A percentile compares a stretch with the other conserved stretches of the same genome.
These are phyloP conservation scores for Parascotia fuliginaria DNA, from an alignment of 2,888 invertebrate genomes.

Conservation along the genomic window DNA sequence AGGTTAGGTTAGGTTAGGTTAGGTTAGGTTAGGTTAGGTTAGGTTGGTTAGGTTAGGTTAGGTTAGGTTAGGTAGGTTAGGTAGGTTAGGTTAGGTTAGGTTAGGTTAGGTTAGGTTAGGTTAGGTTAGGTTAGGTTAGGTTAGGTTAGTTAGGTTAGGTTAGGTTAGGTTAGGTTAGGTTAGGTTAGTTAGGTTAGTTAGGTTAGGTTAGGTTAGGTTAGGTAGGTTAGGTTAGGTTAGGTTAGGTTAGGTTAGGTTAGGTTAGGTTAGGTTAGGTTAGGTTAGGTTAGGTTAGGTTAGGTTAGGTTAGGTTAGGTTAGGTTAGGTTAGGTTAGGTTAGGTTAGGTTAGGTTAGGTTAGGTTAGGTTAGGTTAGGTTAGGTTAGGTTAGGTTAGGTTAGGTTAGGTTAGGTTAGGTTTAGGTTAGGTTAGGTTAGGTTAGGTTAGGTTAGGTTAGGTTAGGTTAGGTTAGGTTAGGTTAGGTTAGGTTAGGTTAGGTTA, in stretches of 20 bases:
- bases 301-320: conserved; percentile 7
- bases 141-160: conserved; percentile 7
- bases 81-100: conserved; percentile 13
- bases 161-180: conserved; percentile 13
- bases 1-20: conserved; percentile 23
- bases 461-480: conserved; percentile 2
- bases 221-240: conserved; percentile 13
- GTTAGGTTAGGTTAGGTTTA: conserved; percentile 1
- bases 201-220: conserved; percentile 13
- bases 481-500: conserved; percentile 2
- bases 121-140: conserved; percentile 11
- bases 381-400: conserved; percentile 14
- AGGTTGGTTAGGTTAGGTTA: conserved; percentile 23
- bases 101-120: conserved; percentile 13
- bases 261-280: conserved; percentile 10
- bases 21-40: conserved; percentile 22
- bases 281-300: conserved; percentile 7
- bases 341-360: conserved; percentile 14
- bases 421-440: conserved; percentile 7
- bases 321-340: conserved; percentile 11
- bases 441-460: conserved; percentile 6
- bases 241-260: conserved; percentile 13
- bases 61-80: conserved; percentile 14
- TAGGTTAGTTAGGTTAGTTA: conserved; percentile 12
- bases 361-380: conserved; percentile 14